phyloP scores from a whole-genome alignment of 2,888 invertebrate species.

The Nebria brevicollis region DNA sequence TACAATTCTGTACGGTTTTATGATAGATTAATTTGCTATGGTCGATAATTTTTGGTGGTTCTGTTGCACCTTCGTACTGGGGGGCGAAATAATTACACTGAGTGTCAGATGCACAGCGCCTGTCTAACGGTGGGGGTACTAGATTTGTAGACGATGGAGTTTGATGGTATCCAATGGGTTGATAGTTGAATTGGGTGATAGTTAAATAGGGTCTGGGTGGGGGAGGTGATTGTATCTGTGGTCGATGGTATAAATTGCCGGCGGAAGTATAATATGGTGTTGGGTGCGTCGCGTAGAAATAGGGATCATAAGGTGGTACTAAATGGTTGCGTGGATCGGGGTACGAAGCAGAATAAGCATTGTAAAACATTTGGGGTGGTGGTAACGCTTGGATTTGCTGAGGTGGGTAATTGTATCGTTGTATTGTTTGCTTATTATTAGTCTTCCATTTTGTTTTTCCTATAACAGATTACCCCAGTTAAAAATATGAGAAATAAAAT shows the following conservation, averaged over 20 bases:
- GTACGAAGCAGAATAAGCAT: constrained; percentile 7
- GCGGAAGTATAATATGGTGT: constrained; percentile 15
- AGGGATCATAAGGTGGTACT: constrained; percentile 10
- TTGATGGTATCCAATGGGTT: constrained; percentile 35
- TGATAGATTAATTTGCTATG: constrained; percentile 22
- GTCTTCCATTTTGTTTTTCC: constrained; percentile 28
- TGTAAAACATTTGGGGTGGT: constrained; percentile 21
- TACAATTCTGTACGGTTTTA: neutral
- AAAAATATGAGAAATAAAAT: too few relatives aligned
- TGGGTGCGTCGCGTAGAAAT: constrained; percentile 18
- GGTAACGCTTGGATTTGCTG: constrained; percentile 31
- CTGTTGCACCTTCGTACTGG: constrained; percentile 9
- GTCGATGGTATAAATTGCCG: constrained; percentile 21
- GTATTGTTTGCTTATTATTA: constrained; percentile 26
- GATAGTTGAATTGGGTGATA: constrained; percentile 36
- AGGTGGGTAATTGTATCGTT: constrained; percentile 17
- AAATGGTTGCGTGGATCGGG: neutral
- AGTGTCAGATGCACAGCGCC: constrained; percentile 11
- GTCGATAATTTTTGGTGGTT: constrained; percentile 20
- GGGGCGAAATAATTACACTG: neutral
- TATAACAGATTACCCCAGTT: neutral
- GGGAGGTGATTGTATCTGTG: constrained; percentile 21
- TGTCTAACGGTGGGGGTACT: constrained; percentile 39
- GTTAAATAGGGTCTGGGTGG: constrained; percentile 36
- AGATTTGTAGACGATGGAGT: constrained; percentile 16